These are phyloP conservation scores for Chaetoderma sp. DNA, from an alignment of 2,888 invertebrate species.

Conservation along the genomic window DNA sequence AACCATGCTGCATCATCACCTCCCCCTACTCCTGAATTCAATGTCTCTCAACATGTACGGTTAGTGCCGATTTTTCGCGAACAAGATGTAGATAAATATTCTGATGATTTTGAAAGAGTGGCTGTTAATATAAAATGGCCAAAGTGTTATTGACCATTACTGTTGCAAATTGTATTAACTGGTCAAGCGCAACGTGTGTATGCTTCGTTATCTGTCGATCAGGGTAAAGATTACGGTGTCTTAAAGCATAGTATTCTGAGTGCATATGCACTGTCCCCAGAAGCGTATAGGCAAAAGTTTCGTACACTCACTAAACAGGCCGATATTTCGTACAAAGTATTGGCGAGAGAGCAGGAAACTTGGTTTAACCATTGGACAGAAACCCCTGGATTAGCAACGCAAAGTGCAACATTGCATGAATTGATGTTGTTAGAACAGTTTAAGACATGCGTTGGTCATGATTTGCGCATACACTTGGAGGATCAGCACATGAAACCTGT, in stretches of 20 bases:
- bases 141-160: conserved; percentile 15
- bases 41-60: neutral
- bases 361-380: no score
- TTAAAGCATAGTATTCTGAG: conserved; percentile 29
- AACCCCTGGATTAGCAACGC: neutral
- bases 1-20: no score
- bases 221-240: conserved; percentile 23
- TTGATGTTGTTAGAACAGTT: conserved; percentile 23
- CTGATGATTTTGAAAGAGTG: conserved; percentile 29
- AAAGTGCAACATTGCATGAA: neutral
- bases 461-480: conserved; percentile 15
- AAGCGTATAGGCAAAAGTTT: conserved; percentile 37
- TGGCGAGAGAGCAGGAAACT: conserved; percentile 32
- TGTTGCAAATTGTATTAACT: conserved; percentile 30
- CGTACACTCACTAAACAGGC: conserved; percentile 20
- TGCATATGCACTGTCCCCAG: conserved; percentile 35
- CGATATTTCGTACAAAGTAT: conserved; percentile 28
- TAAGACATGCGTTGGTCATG: conserved; percentile 10
- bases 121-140: conserved; percentile 28
- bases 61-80: conserved; percentile 23
- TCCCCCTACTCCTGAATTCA: no score
- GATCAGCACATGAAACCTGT: conserved; percentile 13
- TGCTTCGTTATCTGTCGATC: conserved; percentile 12
- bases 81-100: conserved; percentile 28
- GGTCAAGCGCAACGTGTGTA: conserved; percentile 27